A percentile compares a stretch with the other conserved stretches of the same genome.
Conservation (phyloP, 1,140 invertebrate genomes). For the Elymnias hypermnestra region DNA sequence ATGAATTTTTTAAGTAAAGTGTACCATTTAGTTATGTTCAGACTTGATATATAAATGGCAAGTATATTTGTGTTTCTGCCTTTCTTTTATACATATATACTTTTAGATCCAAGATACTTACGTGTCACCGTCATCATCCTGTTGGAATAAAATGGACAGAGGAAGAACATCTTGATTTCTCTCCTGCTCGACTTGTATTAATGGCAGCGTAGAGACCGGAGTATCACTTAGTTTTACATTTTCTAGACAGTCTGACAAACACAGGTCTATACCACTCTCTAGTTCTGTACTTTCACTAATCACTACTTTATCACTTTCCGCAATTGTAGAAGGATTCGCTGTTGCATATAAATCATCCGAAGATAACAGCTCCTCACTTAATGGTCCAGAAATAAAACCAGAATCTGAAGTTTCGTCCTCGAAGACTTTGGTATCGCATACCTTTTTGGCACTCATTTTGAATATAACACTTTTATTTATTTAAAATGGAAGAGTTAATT, state of each 20-base stretch:
- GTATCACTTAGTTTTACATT: slow-evolving; percentile 34
- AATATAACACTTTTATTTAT: slow-evolving; percentile 29
- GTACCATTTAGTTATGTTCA: no score
- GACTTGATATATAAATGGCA: no score
- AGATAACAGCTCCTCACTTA: slow-evolving; percentile 27
- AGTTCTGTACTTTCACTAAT: slow-evolving; percentile 49
- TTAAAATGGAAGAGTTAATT: slow-evolving; percentile 18
- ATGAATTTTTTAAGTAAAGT: no score
- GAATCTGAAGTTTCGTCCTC: slow-evolving; percentile 51
- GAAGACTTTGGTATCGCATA: slow-evolving; percentile 45
- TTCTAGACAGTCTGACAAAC: slow-evolving; percentile 32
- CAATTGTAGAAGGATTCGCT: slow-evolving; percentile 10
- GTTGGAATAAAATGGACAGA: slow-evolving; percentile 77
- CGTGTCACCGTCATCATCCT: slow-evolving; percentile 85
- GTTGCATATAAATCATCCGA: slow-evolving; percentile 20
- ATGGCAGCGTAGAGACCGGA: slow-evolving; percentile 15
- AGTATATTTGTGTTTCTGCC: no score
- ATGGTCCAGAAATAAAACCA: slow-evolving; percentile 47
- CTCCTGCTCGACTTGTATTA: slow-evolving; percentile 23
- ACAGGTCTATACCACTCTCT: slow-evolving; percentile 45
- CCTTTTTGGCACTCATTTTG: slow-evolving; percentile 66
- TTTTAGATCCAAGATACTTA: slow-evolving; percentile 69
- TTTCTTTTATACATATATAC: no score
- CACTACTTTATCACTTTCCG: slow-evolving; percentile 36
- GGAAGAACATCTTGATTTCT: slow-evolving; percentile 28